phyloP scores from a whole-genome alignment of 2,888 invertebrate species.

The Tinea trinotella region DNA sequence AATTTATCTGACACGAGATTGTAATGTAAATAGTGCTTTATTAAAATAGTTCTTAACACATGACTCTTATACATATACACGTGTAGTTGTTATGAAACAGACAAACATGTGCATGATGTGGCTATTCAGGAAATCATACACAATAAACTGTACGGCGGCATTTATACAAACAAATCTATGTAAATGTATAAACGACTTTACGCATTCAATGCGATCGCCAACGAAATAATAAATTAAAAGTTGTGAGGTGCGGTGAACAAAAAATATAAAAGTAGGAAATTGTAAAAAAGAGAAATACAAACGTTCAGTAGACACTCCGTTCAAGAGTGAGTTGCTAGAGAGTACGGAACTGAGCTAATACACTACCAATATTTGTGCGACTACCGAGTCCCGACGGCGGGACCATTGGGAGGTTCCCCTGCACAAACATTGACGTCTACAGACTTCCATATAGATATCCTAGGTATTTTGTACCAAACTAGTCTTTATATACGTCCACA shows the following conservation, averaged over 20 bases:
- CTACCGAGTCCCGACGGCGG: slow-evolving; percentile 40
- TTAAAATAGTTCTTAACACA: background rate
- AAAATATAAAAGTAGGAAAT: slow-evolving; percentile 22
- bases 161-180: too few relatives aligned
- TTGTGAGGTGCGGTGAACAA: slow-evolving; percentile 3
- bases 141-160: background rate
- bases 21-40: slow-evolving; percentile 43
- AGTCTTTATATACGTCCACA: background rate
- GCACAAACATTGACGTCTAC: slow-evolving; percentile 46
- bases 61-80: background rate
- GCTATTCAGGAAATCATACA: background rate
- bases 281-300: slow-evolving; percentile 28
- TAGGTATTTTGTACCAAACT: background rate
- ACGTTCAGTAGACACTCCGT: slow-evolving; percentile 25
- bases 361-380: slow-evolving; percentile 57
- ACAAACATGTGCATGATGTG: background rate
- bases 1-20: slow-evolving; percentile 36
- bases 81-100: background rate
- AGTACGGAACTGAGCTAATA: slow-evolving; percentile 34
- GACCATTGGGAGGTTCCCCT: slow-evolving; percentile 32
- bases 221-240: background rate
- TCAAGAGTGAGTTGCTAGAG: slow-evolving; percentile 44
- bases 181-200: too few relatives aligned
- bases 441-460: slow-evolving; percentile 30
- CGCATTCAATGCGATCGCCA: background rate